Conservation (phyloP, 2,888 invertebrate genomes). For the Acleris cristana region DNA sequence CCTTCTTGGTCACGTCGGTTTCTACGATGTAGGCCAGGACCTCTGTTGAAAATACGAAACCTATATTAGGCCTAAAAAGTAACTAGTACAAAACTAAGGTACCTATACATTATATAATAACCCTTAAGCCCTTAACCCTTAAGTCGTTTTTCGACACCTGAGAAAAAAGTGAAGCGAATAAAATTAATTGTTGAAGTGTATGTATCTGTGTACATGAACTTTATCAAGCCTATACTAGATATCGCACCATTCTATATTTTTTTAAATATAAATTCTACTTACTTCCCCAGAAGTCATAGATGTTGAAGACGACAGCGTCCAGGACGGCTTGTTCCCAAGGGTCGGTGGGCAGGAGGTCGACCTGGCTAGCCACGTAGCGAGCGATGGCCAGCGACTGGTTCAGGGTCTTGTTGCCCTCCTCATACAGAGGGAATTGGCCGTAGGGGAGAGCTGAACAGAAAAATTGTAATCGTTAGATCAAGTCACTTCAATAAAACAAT, state of each 20-base stretch:
- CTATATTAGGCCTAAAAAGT: background rate
- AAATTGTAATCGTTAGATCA: constrained; percentile 14
- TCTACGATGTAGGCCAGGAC: constrained; percentile 51
- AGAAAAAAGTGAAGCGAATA: too few species aligned
- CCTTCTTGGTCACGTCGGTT: constrained; percentile 52
- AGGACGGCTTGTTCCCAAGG: constrained; percentile 76
- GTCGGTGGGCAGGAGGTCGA: constrained; percentile 72
- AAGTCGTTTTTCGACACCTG: too few species aligned
- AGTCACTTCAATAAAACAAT: background rate
- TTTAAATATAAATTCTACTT: constrained; percentile 43
- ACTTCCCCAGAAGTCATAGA: constrained; percentile 79
- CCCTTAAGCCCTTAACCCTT: too few species aligned
- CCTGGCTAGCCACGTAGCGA: constrained; percentile 77
- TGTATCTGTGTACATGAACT: too few species aligned
- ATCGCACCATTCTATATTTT: too few species aligned
- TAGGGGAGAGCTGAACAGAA: constrained; percentile 30
- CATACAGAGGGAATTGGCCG: constrained; percentile 67
- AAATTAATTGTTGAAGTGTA: too few species aligned
- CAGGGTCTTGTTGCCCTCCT: constrained; percentile 57
- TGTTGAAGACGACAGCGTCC: constrained; percentile 71
- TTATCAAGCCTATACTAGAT: too few species aligned
- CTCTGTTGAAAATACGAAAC: constrained; percentile 50
- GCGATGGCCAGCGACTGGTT: constrained; percentile 77
- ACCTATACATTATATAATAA: too few species aligned
- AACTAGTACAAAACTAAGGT: too few species aligned